Base-by-base conservation (phyloP, 2,797 vertebrate genomes). In the Rhinatrema bivittatum region DNA sequence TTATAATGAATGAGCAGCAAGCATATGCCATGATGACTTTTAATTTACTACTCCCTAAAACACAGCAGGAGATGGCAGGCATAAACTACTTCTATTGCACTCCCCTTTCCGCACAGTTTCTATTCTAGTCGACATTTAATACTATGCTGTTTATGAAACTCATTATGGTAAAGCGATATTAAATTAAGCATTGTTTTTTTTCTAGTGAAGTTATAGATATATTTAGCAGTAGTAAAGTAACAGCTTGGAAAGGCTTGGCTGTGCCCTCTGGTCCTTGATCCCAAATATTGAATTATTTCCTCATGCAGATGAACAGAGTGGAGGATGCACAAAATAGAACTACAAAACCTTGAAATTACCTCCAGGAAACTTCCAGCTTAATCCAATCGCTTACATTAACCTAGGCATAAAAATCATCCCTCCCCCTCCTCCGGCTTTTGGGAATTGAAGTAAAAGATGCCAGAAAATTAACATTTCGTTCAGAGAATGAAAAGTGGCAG, bases 261-360 rank as follows among this genome's bases (percentile, higher is more conserved):
- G 23, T 29, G 20, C 4, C 15, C 16, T 36, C 14, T 22, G 20
- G n/a, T 21, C 17, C 44, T 56, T 49, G 22, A 33, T 33, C 24
- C 36, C 36, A 60, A 52, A 65, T 45, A 52, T 36, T 22, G 46
- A 16, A 54, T 32, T 30, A 42, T 36, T 71, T 49, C 27, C 37
- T 20, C 24, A 50, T 16, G 25, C n/a, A 66, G 24, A 39, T 33
- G 12, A 71, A 44, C 54, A 53, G 47, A 60, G 22, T 23, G 43
- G 19, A 54, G 26, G 12, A 47, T 45, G 36, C 11, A 29, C 21
- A 39, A 55, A 55, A 20, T 20, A 57, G 41, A 74, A 52, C 34
- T 39, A 43, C 3, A 62, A 62, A 66, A 56, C 22, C 36, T 52
- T 68, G 39, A 60, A 12, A 65, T 62, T 61, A 61, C 42, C 31